Percentiles rank a stretch among this genome's conserved stretches.
Evolutionary conservation across 1,140 invertebrate genomes (phyloP).

Genomic region (Zaprionus vittiger): DNA sequence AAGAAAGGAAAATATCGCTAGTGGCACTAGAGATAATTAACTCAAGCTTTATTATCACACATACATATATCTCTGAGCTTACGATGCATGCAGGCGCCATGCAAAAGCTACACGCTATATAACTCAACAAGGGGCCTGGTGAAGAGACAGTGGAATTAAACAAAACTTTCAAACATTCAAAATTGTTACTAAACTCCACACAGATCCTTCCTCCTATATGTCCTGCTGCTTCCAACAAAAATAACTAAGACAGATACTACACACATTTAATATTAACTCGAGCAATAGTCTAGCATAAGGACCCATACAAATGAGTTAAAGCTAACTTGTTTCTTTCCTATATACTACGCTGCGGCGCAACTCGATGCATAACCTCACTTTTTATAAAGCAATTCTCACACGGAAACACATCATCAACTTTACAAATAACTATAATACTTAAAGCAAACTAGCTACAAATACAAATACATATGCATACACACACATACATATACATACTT

Average conservation of each 20-base stretch:
- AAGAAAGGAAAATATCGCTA: background rate
- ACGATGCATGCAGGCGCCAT: conserved; percentile 2
- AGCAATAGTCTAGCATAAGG: conserved; percentile 40
- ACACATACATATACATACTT: conserved; percentile 18
- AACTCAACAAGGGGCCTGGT: conserved; percentile 13
- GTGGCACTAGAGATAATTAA: conserved; percentile 16
- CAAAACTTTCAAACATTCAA: background rate
- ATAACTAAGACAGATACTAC: conserved; percentile 26
- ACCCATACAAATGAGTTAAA: conserved; percentile 24
- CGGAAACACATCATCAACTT: conserved; percentile 32
- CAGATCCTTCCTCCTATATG: conserved; percentile 14
- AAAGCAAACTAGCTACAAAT: conserved; percentile 42
- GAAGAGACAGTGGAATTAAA: conserved; percentile 6
- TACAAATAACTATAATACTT: conserved; percentile 21
- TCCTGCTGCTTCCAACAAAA: conserved; percentile 60
- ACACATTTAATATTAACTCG: conserved; percentile 27
- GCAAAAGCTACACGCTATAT: conserved; percentile 40
- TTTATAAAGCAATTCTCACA: conserved; percentile 59
- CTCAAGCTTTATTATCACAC: conserved; percentile 47
- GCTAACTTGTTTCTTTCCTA: conserved; percentile 45
- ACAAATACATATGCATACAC: conserved; percentile 23
- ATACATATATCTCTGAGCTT: conserved; percentile 46
- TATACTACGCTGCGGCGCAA: conserved; percentile 47
- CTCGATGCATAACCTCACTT: conserved; percentile 53
- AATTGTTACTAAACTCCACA: background rate